Percentiles rank a stretch among this genome's conserved stretches.
These are phyloP conservation scores for Thaumetopoea pityocampa DNA, from an alignment of 1,140 invertebrate genomes.

Conservation along the genomic window DNA sequence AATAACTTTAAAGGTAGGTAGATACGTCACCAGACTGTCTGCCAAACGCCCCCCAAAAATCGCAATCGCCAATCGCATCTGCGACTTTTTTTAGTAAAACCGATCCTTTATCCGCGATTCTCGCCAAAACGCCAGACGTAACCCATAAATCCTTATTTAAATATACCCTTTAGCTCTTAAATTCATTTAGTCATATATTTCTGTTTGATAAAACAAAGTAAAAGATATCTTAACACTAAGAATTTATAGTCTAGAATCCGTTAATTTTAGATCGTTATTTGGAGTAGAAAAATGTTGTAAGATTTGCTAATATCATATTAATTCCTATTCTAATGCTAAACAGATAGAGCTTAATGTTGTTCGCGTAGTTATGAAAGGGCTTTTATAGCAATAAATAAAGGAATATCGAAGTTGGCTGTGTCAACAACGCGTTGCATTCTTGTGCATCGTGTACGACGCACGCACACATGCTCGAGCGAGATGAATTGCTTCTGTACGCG, in stretches of 20 bases:
- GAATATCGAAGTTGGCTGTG: constrained; percentile 74
- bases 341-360: constrained; percentile 23
- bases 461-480: constrained; percentile 25
- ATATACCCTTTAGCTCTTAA: constrained; percentile 43
- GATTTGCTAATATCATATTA: constrained; percentile 6
- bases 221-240: constrained; percentile 8
- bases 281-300: constrained; percentile 25
- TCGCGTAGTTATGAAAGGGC: constrained; percentile 35
- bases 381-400: constrained; percentile 75
- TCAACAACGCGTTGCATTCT: constrained; percentile 75
- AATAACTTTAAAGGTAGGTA: constrained; percentile 12
- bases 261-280: constrained; percentile 4
- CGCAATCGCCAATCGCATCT: constrained; percentile 36
- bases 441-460: constrained; percentile 59
- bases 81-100: constrained; percentile 52
- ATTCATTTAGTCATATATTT: constrained; percentile 6
- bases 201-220: constrained; percentile 5
- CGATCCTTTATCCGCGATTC: constrained; percentile 65
- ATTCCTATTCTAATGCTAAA: constrained; percentile 8
- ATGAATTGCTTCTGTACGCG: constrained; percentile 28
- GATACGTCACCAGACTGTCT: constrained; percentile 23
- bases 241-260: constrained; percentile 2
- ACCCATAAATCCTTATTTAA: constrained; percentile 74
- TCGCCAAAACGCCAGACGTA: constrained; percentile 70
- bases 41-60: constrained; percentile 37